These are phyloP conservation scores for Andrena flavipes DNA, from an alignment of 2,888 invertebrate species.

Conservation along the genomic window DNA sequence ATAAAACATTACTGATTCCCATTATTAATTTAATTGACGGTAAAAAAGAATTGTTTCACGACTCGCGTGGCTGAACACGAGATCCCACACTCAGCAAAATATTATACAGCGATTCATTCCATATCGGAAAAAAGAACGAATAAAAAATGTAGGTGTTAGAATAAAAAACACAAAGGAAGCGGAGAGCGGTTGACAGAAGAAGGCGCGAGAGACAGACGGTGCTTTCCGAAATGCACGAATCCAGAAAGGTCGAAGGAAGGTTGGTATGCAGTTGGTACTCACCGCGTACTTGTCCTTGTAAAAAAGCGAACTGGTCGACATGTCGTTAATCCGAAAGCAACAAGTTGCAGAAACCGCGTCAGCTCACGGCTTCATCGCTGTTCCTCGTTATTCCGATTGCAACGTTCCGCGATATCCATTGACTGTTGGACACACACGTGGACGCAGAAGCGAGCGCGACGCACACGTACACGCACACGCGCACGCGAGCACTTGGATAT, in stretches of 20 bases:
- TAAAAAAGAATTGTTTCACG: too few relatives aligned
- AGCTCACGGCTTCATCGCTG: constrained; percentile 52
- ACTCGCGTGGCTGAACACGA: too few relatives aligned
- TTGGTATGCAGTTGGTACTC: constrained; percentile 64
- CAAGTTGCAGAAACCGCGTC: constrained; percentile 49
- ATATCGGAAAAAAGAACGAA: too few relatives aligned
- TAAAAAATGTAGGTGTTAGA: not conserved
- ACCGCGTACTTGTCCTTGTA: constrained; percentile 83
- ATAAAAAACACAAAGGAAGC: not conserved
- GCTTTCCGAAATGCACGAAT: not conserved
- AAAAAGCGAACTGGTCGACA: constrained; percentile 83
- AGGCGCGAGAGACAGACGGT: not conserved
- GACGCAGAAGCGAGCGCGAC: constrained; percentile 15
- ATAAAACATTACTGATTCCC: too few relatives aligned
- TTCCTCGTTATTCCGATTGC: constrained; percentile 32
- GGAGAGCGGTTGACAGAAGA: not conserved
- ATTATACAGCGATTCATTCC: too few relatives aligned
- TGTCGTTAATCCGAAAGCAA: constrained; percentile 69
- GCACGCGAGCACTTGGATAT: not conserved
- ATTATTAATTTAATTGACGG: too few relatives aligned
- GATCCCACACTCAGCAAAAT: too few relatives aligned
- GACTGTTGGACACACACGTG: constrained; percentile 32
- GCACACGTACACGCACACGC: not conserved
- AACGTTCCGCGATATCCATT: constrained; percentile 47
- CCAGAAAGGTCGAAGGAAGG: not conserved